phyloP scores from a whole-genome alignment of 2,797 vertebrate species.

The Acanthurus tractus region DNA sequence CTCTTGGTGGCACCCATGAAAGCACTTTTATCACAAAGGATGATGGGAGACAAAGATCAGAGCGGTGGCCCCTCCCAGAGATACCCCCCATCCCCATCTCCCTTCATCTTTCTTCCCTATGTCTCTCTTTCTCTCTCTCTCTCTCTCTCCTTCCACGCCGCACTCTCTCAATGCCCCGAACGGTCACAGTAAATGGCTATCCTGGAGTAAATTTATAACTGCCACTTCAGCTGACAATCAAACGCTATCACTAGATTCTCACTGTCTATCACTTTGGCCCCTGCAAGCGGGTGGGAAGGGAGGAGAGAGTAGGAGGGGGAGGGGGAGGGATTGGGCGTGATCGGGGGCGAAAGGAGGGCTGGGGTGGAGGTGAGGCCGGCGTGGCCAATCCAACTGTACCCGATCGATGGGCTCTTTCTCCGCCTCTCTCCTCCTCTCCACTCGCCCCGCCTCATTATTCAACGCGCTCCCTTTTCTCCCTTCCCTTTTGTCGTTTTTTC shows the following conservation, averaged over 20 bases:
- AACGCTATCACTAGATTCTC: constrained; percentile 85
- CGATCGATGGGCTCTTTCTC: constrained; percentile 71
- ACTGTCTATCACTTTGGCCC: constrained; percentile 83
- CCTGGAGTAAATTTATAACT: constrained; percentile 87
- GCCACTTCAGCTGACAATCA: constrained; percentile 88
- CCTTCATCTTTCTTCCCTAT: constrained; percentile 55
- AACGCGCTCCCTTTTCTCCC: not conserved
- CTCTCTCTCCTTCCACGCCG: constrained; percentile 29
- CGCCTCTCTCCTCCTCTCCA: constrained; percentile 25
- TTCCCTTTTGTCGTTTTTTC: not conserved
- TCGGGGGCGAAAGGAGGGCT: constrained; percentile 23
- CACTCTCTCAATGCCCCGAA: constrained; percentile 65
- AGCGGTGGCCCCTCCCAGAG: constrained; percentile 54
- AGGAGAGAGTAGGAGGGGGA: constrained; percentile 13
- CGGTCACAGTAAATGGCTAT: constrained; percentile 82
- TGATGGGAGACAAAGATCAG: constrained; percentile 81
- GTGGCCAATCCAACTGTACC: constrained; percentile 72
- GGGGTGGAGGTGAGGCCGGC: constrained; percentile 68
- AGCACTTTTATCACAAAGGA: constrained; percentile 77
- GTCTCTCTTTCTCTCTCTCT: constrained; percentile 8
- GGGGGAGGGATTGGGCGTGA: constrained; percentile 15
- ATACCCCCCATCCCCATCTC: constrained; percentile 34
- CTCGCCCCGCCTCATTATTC: constrained; percentile 59
- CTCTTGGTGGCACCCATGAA: constrained; percentile 73
- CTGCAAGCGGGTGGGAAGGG: constrained; percentile 68